Conservation (phyloP, 2,797 vertebrate genomes). For the Margarornis squamiger region DNA sequence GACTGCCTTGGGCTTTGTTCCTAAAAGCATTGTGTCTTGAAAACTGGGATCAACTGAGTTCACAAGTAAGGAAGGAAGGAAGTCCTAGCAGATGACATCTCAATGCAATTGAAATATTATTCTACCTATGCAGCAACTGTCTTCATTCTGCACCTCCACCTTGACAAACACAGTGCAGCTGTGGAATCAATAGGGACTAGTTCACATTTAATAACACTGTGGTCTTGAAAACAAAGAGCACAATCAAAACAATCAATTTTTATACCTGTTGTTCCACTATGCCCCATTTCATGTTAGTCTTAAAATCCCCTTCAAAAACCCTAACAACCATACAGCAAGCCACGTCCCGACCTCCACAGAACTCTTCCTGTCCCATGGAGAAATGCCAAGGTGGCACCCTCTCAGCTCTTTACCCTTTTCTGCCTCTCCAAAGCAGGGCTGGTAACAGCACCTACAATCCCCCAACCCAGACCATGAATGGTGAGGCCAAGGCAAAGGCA, state of each 20-base stretch:
- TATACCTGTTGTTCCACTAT: constrained; percentile 1
- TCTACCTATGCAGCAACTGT: not conserved
- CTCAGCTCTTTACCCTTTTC: not conserved
- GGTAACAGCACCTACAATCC: not conserved
- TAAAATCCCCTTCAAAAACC: not conserved
- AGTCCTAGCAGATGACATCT: not conserved
- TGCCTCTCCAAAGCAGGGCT: not conserved
- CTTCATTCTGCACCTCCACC: not conserved
- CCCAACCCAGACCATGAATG: fast-evolving
- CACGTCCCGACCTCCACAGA: not conserved
- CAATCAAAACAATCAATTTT: constrained; percentile 45
- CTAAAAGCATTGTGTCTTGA: not conserved
- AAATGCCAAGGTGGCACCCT: not conserved
- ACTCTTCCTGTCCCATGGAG: not conserved
- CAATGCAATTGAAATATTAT: not conserved
- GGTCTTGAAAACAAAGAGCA: constrained; percentile 11
- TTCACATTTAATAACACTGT: not conserved
- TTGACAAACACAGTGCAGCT: not conserved
- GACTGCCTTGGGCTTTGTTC: not conserved
- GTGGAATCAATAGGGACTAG: constrained; percentile 17
- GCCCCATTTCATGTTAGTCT: not conserved
- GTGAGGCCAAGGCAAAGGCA: not conserved
- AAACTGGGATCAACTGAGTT: not conserved
- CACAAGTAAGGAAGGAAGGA: not conserved
- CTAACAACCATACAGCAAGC: not conserved